These are phyloP conservation scores for Brevimyrus niger DNA, from an alignment of 2,113 vertebrate species.

Conservation along the genomic window DNA sequence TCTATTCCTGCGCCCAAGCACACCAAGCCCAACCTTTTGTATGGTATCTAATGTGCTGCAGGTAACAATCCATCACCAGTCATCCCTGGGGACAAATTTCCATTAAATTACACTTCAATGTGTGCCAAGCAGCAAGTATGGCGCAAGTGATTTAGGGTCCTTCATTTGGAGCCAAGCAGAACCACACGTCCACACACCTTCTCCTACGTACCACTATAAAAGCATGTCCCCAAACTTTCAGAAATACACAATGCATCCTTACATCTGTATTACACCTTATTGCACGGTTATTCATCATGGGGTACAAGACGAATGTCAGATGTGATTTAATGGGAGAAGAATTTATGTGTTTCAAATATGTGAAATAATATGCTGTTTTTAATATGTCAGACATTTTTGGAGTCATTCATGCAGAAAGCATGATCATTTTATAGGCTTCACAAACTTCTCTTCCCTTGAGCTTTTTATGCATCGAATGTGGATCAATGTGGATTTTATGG, in stretches of 20 bases:
- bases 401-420: neutral
- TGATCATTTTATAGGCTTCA: neutral
- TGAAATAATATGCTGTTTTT: neutral
- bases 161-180: neutral
- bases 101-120: slow-evolving; percentile 2
- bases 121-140: neutral
- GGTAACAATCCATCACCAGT: slow-evolving; percentile 6
- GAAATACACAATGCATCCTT: neutral
- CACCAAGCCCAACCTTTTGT: neutral
- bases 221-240: neutral
- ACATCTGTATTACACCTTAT: neutral
- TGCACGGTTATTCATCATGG: neutral
- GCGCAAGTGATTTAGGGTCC: neutral
- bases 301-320: neutral
- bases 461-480: neutral
- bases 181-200: neutral
- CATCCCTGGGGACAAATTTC: neutral
- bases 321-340: neutral
- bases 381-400: neutral
- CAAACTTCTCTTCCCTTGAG: neutral
- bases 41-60: neutral
- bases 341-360: neutral
- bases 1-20: neutral
- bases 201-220: neutral
- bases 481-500: neutral